Conservation (phyloP, 2,888 invertebrate species). For the Campaea margaritaria region DNA sequence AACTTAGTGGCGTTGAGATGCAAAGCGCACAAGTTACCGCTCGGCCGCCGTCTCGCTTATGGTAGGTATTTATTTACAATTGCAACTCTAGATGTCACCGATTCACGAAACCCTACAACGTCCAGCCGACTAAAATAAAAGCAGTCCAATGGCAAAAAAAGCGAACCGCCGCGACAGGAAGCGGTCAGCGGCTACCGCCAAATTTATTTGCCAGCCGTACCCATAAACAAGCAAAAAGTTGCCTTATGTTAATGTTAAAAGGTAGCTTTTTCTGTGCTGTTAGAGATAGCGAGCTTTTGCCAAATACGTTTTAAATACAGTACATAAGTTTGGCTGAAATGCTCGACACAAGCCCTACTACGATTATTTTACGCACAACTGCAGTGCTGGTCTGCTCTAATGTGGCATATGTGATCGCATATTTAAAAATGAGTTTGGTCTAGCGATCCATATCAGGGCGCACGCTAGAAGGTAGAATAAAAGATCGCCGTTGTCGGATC, state of each 20-base stretch:
- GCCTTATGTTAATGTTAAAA: constrained; percentile 19
- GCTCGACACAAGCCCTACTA: no score
- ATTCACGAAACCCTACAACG: constrained; percentile 54
- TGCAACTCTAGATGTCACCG: constrained; percentile 35
- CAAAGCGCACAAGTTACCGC: background rate
- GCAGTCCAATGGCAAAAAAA: constrained; percentile 48
- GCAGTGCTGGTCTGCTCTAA: no score
- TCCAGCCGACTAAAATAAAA: constrained; percentile 54
- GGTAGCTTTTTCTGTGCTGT: constrained; percentile 27
- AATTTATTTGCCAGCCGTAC: constrained; percentile 66
- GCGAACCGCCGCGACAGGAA: constrained; percentile 53
- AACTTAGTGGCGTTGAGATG: background rate
- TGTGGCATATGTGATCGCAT: no score
- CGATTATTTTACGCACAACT: no score
- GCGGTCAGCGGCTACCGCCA: constrained; percentile 67
- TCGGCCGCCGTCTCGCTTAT: no score
- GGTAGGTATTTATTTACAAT: constrained; percentile 13
- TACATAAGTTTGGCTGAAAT: constrained; percentile 19
- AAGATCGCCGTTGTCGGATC: no score
- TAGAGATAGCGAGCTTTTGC: constrained; percentile 45
- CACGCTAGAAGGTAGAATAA: no score
- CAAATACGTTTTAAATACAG: constrained; percentile 11
- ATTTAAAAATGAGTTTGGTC: no score
- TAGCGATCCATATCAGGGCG: no score
- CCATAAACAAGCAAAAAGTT: constrained; percentile 31